Base-by-base conservation (phyloP, 1,140 invertebrate genomes). In the Physella acuta region DNA sequence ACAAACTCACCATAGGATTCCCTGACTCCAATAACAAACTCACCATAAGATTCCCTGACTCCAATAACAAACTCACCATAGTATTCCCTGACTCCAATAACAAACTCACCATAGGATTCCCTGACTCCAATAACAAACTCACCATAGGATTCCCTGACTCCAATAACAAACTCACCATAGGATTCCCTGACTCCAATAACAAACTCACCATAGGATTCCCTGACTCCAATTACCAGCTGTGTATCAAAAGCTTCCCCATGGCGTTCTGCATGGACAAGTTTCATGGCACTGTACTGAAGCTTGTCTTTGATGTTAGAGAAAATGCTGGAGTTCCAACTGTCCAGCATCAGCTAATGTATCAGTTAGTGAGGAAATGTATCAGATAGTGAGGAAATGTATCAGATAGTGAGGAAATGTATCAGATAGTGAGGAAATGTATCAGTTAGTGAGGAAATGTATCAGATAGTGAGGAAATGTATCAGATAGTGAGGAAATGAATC, bases 181-280 rank as follows among this genome's bases (percentile, higher is more conserved):
- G 94, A 96, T 88, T 97, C 94, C 76, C 94, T 87, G 37, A 97
- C 94, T 56, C 96, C 97, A 81, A 98, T 97, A 66, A 99, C 95
- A n/a, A n/a, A 64, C 76, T 85, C 87, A 93, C 92, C 93, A 88
- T 96, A 97, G 64, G 94, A 96, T 88, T 97, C 94, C 76, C 94
- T 87, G 37, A 97, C 94, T 56, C 96, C 97, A 81, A 98, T 97
- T 65, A 99, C 95, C 70, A 99, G 88, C 80, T 97, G 94, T 17
- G 95, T 95, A 87, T 98, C 95, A 86, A 98, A 98, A 34, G 94
- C 93, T 87, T 98, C 95, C 16, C 96, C 96, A 87, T 97, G 97
- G 75, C 97, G 88, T 85, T 99, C 97, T 8, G 93, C 91, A 84
- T 96, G 91, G 16, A 99, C 93, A 71, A 99, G 88, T 86, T 96